Evolutionary conservation across 2,888 invertebrate species (phyloP), one percentile per base, ranked within the genome.

Genomic region (Fragum whitleyi): DNA sequence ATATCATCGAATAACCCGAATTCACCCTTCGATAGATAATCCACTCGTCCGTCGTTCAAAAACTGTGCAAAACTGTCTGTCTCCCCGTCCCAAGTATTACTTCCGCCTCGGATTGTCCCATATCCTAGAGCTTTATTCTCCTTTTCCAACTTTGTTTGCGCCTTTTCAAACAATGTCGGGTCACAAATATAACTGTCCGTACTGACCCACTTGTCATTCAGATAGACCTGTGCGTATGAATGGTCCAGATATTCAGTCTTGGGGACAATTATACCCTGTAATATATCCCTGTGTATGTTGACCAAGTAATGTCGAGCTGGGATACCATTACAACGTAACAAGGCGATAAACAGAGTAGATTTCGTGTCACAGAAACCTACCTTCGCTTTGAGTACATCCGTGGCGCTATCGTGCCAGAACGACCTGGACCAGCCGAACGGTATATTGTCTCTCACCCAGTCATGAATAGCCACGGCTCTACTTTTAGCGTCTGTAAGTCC

Each of bases 1-100:
- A 67, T 47, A 23, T 67, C 67, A 2, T 67, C 67, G 42, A 16
- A 67, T 19, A 67, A 21, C n/a, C 67, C 67, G 19, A 47, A 67
- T 23, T 67, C 67, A 16, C 42, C 47, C 11, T 32, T 67, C 39
- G 67, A 32, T 23, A 67, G 47, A 67, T 67, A 67, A 67, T 67
- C 67, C n/a, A 67, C 67, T 26, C 67, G 67, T 42, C 67, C 67
- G 26, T 67, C 67, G 28, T 67, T 67, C 32, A 67, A 16, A 67
- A 42, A 67, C 67, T 67, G 67, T 21, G 42, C 39, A 28, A 67
- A 67, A 36, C 67, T 42, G 28, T 67, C 67, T 3, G n/a, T 39
- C n/a, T 47, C 42, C 16, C 67, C 67, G 67, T 42, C 67, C 67
- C 67, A 67, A 16, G 42, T 67, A 21, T 42, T 67, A 1, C 21